These are phyloP conservation scores for Sakesphorus luctuosus DNA, from an alignment of 2,113 vertebrate species.

Conservation along the genomic window DNA sequence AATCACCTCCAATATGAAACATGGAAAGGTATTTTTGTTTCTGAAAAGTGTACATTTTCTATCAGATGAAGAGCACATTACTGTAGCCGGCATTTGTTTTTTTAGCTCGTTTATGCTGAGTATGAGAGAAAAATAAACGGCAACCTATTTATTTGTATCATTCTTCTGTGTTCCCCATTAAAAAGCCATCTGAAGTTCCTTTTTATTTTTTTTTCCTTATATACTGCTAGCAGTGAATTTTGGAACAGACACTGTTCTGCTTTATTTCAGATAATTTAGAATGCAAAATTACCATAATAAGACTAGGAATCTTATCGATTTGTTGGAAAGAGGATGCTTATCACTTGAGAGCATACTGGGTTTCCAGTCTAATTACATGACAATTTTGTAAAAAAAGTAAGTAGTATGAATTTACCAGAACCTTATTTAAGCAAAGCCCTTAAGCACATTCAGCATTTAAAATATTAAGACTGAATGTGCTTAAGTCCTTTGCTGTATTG, in stretches of 20 bases:
- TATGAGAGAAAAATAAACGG: not conserved
- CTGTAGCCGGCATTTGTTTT: not conserved
- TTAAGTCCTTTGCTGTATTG: constrained; percentile 4
- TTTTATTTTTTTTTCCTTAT: not conserved
- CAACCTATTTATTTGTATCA: not conserved
- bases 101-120: not conserved
- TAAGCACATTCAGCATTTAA: not conserved
- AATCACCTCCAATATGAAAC: not conserved
- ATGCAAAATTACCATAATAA: not conserved
- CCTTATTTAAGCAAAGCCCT: constrained; percentile 5
- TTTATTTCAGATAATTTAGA: not conserved
- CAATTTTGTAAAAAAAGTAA: not conserved
- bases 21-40: not conserved
- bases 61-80: not conserved
- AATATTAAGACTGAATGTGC: not conserved
- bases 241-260: not conserved
- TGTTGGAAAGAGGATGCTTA: not conserved
- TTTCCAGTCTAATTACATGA: not conserved
- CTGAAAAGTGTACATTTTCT: not conserved
- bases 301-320: not conserved
- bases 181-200: not conserved
- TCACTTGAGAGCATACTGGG: not conserved
- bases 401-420: not conserved
- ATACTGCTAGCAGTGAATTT: not conserved
- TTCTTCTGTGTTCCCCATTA: not conserved